Base-by-base conservation (phyloP, 2,888 invertebrate genomes). In the Torymus texanus region DNA sequence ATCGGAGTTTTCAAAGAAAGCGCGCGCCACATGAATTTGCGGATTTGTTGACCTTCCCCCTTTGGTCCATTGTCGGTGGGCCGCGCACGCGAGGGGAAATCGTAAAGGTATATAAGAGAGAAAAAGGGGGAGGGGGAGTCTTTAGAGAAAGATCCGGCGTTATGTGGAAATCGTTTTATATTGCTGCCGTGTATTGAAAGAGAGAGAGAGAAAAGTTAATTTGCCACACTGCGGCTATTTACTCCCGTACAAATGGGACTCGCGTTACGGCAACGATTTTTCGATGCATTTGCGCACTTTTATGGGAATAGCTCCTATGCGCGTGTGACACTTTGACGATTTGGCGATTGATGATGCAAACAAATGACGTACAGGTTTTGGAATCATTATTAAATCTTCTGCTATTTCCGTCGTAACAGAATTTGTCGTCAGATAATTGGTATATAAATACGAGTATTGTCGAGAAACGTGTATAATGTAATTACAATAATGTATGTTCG, bases 41-140 rank as follows among this genome's bases (percentile, higher is more conserved):
- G 53, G 68, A 75, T 75, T 65, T 67, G 75, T 75, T 75, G 67
- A 70, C 75, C 71, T 79, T 71, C 71, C 16, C 18, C 55, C 16
- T 2, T 51, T 51, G 14, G 11, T 53, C 21, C 71, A 51, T 50
- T 51, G 50, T 65, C 10, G 12, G 11, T 21, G 14, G 2, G 41
- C n/a, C 58, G 18, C 14, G 59, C 24, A 29, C 16, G 21, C 16
- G 67, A 24, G 62, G 74, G 63, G 53, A 68, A 72, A 71, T 72
- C 53, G 63, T 71, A 73, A 73, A 78, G 73, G 72, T 67, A 61
- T 59, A 24, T 16, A 62, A 18, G 55, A 16, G 53, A 18, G 62
- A 29, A 11, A 62, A 18, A 21, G 13, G 53, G 29, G 62, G 16
- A 10, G 41, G 18, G n/a, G 8, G 51, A 58, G 58, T 50, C 18